Conservation (phyloP, 2,888 invertebrate genomes). For the Caenorhabditis macrosperma region DNA sequence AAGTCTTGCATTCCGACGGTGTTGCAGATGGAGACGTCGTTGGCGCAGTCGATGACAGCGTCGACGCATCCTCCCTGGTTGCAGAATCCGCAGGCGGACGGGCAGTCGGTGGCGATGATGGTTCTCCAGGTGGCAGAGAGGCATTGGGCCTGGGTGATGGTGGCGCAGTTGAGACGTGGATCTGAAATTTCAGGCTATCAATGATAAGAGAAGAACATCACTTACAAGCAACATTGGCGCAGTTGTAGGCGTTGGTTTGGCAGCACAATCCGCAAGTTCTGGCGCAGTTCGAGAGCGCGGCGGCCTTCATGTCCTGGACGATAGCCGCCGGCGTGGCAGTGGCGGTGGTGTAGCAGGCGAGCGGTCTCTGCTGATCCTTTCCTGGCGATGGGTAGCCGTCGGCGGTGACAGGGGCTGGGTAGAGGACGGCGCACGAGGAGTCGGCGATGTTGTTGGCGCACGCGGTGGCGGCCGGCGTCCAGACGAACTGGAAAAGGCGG, state of each 20-base stretch:
- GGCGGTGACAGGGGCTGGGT: neutral
- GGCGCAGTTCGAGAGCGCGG: slow-evolving; percentile 45
- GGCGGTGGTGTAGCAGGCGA: slow-evolving; percentile 24
- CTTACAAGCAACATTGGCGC: slow-evolving; percentile 51
- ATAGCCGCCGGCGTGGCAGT: slow-evolving; percentile 24
- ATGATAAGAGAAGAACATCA: neutral
- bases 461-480: slow-evolving; percentile 9
- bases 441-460: slow-evolving; percentile 22
- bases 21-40: slow-evolving; percentile 44
- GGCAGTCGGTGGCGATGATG: slow-evolving; percentile 53
- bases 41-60: slow-evolving; percentile 49
- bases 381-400: slow-evolving; percentile 5
- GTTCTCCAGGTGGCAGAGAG: slow-evolving; percentile 30
- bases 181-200: neutral
- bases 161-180: slow-evolving; percentile 34
- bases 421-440: slow-evolving; percentile 10
- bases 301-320: slow-evolving; percentile 28
- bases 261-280: slow-evolving; percentile 65
- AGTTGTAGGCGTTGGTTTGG: slow-evolving; percentile 55
- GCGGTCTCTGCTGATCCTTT: neutral
- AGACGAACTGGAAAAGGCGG: slow-evolving; percentile 31
- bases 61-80: slow-evolving; percentile 57
- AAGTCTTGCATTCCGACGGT: slow-evolving; percentile 36
- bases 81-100: slow-evolving; percentile 54
- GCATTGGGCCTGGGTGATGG: slow-evolving; percentile 45